A percentile compares a stretch with the other conserved stretches of the same genome.
Evolutionary conservation across 2,797 vertebrate species (phyloP).

Genomic region (Notolepis coatsorum): DNA sequence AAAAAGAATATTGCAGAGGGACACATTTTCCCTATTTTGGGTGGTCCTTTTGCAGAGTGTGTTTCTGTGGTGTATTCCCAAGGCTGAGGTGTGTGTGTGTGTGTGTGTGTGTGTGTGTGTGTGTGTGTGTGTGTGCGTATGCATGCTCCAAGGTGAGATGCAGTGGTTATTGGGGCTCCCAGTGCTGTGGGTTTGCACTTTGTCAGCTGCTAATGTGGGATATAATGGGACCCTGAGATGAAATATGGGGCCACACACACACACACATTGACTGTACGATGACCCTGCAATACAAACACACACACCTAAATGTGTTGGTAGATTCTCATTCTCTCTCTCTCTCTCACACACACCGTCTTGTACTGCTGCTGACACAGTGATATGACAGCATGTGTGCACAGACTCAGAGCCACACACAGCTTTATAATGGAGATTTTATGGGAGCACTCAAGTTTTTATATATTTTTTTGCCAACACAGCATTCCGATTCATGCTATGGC

Average conservation of each 20-base stretch:
- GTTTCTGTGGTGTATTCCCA: constrained; percentile 8
- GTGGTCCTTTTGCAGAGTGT: too few relatives aligned
- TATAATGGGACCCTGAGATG: constrained; percentile 53
- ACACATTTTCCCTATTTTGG: too few relatives aligned
- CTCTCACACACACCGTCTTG: constrained; percentile 3
- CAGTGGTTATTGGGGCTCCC: constrained; percentile 34
- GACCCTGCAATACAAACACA: constrained; percentile 2
- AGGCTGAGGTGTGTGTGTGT: not conserved
- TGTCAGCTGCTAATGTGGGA: constrained; percentile 49
- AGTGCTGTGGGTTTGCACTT: constrained; percentile 34
- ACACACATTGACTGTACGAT: not conserved
- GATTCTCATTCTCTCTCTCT: not conserved
- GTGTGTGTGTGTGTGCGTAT: constrained; percentile 13
- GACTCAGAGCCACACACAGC: constrained; percentile 28
- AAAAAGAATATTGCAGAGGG: too few relatives aligned
- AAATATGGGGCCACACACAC: constrained; percentile 18
- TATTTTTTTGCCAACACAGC: constrained; percentile 59
- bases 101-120: constrained; percentile 8
- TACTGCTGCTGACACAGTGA: constrained; percentile 64
- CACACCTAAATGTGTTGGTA: not conserved
- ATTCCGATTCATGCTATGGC: constrained; percentile 23
- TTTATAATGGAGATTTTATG: constrained; percentile 63
- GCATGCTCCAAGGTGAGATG: constrained; percentile 1
- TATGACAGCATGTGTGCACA: constrained; percentile 52
- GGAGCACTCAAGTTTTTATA: constrained; percentile 67